These are phyloP conservation scores for Apotomis turbidana DNA, from an alignment of 2,888 invertebrate species.

Conservation along the genomic window DNA sequence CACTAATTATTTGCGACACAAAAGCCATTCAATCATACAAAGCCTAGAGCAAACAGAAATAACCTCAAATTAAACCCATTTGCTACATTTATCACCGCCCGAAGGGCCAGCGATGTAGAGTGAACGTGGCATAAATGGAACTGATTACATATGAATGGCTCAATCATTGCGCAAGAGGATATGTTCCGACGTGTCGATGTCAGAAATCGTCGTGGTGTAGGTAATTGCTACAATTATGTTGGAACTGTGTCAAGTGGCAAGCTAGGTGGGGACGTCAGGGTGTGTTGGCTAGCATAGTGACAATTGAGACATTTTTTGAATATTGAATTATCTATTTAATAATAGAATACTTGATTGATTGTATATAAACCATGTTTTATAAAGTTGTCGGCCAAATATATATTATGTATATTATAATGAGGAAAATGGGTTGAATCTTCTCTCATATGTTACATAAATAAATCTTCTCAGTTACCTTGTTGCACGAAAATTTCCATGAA, in stretches of 20 bases:
- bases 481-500: too few relatives aligned
- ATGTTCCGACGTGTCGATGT: slow-evolving; percentile 76
- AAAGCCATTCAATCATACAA: slow-evolving; percentile 14
- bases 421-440: too few relatives aligned
- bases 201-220: slow-evolving; percentile 54
- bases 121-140: slow-evolving; percentile 65
- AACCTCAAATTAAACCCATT: slow-evolving; percentile 31
- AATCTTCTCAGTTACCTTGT: too few relatives aligned
- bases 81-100: slow-evolving; percentile 49
- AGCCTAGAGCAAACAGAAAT: slow-evolving; percentile 22
- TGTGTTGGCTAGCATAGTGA: slow-evolving; percentile 33
- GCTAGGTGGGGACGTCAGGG: slow-evolving; percentile 60
- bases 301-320: neutral
- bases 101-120: slow-evolving; percentile 59
- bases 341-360: too few relatives aligned
- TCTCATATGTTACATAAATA: too few relatives aligned
- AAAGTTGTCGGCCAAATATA: too few relatives aligned
- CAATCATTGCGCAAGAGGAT: slow-evolving; percentile 77
- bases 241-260: slow-evolving; percentile 75
- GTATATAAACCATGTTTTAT: too few relatives aligned
- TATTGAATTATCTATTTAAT: too few relatives aligned
- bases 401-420: too few relatives aligned
- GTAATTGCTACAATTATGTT: slow-evolving; percentile 80
- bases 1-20: slow-evolving; percentile 2
- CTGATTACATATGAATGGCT: slow-evolving; percentile 75